Percentiles rank a stretch among this genome's conserved stretches.
phyloP scores from a whole-genome alignment of 2,797 vertebrate species.

The Meda fulgida region DNA sequence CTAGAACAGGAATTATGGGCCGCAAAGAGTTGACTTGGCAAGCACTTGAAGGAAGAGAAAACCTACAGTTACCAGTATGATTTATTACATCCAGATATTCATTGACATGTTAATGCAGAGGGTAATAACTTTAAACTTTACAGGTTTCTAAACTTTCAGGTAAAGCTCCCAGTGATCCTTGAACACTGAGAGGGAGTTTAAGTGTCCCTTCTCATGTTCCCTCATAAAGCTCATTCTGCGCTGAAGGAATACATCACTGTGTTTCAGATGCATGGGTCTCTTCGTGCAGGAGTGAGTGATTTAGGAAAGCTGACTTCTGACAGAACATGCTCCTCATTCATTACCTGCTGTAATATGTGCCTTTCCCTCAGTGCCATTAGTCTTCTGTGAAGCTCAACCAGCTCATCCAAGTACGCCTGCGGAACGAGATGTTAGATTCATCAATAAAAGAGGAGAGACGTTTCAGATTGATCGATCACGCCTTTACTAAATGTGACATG shows the following conservation, averaged over 20 bases:
- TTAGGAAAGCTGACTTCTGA: conserved; percentile 4
- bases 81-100: conserved; percentile 35
- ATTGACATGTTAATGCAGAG: conserved; percentile 28
- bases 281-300: background rate
- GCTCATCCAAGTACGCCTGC: conserved; percentile 95
- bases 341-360: conserved; percentile 88
- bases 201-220: conserved; percentile 1
- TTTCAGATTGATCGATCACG: background rate
- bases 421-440: conserved; percentile 45
- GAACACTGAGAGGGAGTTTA: background rate
- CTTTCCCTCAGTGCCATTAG: conserved; percentile 92
- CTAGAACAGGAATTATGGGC: conserved; percentile 57
- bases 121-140: conserved; percentile 14
- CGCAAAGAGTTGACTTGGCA: conserved; percentile 12
- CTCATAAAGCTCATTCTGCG: background rate
- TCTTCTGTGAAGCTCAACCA: conserved; percentile 96
- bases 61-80: conserved; percentile 31
- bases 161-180: conserved; percentile 12
- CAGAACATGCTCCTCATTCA: conserved; percentile 25
- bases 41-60: conserved; percentile 45
- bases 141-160: conserved; percentile 5
- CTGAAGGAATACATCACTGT: background rate
- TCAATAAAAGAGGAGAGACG: background rate
- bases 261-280: background rate
- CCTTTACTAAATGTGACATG: conserved; percentile 8